These are phyloP conservation scores for Rhipidura dahli DNA, from an alignment of 2,113 vertebrate species.

Conservation along the genomic window DNA sequence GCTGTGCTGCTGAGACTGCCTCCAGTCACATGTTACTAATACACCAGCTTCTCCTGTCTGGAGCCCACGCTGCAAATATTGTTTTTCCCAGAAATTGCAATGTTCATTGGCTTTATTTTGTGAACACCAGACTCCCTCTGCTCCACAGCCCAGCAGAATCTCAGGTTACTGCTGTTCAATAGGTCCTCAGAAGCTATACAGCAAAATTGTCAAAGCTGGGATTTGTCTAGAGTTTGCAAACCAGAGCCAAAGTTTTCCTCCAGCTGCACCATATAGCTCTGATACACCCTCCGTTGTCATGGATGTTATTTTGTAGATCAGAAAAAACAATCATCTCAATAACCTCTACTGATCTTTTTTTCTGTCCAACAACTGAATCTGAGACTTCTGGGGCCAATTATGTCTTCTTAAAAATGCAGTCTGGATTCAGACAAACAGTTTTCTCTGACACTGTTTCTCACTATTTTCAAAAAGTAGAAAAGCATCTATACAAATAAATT, in stretches of 20 bases:
- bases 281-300: not conserved
- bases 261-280: not conserved
- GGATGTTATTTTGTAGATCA: not conserved
- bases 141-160: not conserved
- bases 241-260: not conserved
- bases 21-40: slow-evolving; percentile 17
- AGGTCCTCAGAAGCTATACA: not conserved
- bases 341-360: not conserved
- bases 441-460: not conserved
- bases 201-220: not conserved
- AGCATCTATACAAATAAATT: not conserved
- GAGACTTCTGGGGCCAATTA: not conserved
- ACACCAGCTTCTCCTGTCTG: not conserved
- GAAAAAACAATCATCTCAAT: not conserved
- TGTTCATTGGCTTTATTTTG: not conserved
- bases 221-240: not conserved
- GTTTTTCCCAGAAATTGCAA: not conserved
- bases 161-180: not conserved
- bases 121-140: not conserved
- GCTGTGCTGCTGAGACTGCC: not conserved
- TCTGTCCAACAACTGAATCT: not conserved
- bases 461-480: not conserved
- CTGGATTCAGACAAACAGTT: not conserved
- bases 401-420: not conserved
- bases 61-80: not conserved